Base-by-base conservation (phyloP, 2,888 invertebrate genomes). In the Sceliomorpha sp. region DNA sequence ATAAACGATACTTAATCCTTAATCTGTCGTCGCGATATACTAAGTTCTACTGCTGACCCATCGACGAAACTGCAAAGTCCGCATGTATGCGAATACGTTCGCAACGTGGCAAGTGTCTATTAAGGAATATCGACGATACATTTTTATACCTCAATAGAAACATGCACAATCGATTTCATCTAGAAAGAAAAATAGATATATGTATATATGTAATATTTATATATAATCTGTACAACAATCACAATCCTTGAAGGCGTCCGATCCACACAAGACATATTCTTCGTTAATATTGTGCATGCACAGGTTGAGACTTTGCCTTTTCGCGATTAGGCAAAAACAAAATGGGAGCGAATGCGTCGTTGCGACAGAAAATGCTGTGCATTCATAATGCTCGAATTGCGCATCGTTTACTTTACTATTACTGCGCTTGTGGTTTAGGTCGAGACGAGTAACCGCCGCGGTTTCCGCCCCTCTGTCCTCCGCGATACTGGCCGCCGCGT, bases 381-480 rank as follows among this genome's bases (percentile, higher is more conserved):
- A 42, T 34, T 58, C 31, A 27, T 12, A 4, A 42, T 27, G 27
- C 42, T 27, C 42, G 27, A 29, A 29, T 58, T 39, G 32, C 53
- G 62, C 45, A 27, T 42, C 40, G 29, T 50, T 58, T 42, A 39
- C 50, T 40, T 48, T 51, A 75, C 81, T 85, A 80, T 78, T 87
- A 82, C 73, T 85, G 85, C 55, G 84, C 71, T 69, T 84, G 85
- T 24, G 83, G 72, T 73, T 87, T 87, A 50, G 82, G 74, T 47
- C 87, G 87, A 13, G 84, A 75, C 12, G 77, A 51, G 42, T 85
- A 86, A 53, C 83, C 81, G 29, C 81, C 81, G 88, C 67, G 89
- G 86, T 84, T 90, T 74, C 79, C 72, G 87, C 75, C 90, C 87
- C 76, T 86, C 78, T 88, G 89, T 45, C 81, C 85, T 36, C 80